Evolutionary conservation across 2,888 invertebrate genomes (phyloP).

Genomic region (Pyrrhosoma nymphula): DNA sequence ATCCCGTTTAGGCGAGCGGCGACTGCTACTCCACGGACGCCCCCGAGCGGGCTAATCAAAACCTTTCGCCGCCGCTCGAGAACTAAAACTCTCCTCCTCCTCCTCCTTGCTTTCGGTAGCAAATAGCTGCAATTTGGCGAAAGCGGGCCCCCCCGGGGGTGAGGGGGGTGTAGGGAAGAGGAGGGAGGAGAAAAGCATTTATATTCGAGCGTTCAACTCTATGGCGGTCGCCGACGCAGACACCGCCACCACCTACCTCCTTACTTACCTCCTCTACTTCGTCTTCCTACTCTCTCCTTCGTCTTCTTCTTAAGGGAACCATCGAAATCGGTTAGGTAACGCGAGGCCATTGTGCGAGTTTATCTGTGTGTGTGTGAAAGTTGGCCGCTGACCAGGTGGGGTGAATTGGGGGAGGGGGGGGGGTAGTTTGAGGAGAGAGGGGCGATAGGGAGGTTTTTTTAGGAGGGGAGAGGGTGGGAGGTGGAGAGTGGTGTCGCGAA

Average conservation of each 20-base stretch:
- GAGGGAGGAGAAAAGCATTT: neutral
- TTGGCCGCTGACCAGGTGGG: conserved; percentile 15
- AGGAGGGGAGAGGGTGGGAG: neutral
- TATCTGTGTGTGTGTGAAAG: neutral
- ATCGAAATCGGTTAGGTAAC: neutral
- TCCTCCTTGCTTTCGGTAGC: conserved; percentile 17
- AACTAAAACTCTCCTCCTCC: neutral
- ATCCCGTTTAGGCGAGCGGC: neutral
- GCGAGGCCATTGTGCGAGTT: neutral
- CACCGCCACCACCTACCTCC: neutral
- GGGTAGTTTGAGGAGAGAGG: neutral
- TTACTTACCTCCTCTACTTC: neutral
- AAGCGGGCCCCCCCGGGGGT: neutral
- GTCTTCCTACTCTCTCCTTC: neutral
- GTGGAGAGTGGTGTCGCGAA: neutral
- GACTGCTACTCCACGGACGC: neutral
- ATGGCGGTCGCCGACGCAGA: neutral
- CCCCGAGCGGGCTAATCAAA: conserved; percentile 19
- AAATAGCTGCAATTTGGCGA: conserved; percentile 36
- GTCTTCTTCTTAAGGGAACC: neutral
- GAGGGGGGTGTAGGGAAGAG: neutral
- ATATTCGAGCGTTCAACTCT: conserved; percentile 32
- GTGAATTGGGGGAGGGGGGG: neutral
- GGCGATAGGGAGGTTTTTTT: neutral
- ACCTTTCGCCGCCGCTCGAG: neutral